Evolutionary conservation across 1,140 invertebrate genomes (phyloP), one percentile per base, ranked within the genome.

Genomic region (Zeugodacus cucurbitae): DNA sequence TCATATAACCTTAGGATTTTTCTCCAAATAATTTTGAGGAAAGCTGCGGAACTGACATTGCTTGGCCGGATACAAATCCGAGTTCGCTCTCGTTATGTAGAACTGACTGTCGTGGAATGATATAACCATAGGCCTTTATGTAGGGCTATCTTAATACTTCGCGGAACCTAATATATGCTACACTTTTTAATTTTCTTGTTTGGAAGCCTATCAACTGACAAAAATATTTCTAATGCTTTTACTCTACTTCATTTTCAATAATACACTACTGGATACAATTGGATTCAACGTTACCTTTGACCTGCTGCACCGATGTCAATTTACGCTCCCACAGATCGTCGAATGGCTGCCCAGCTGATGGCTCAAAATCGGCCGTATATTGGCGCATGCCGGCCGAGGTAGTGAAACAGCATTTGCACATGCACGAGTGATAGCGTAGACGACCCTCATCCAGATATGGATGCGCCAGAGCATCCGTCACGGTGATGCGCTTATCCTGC

Each of bases 401-500:
- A 90, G 96, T 97, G 93, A 96, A 97, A 94, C 99, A 99, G 94
- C 99, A 99, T 91, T 97, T 97, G 95, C 99, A 99, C 99, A 99
- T 99, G 94, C 99, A 99, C 64, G 99, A 99, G 94, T 99, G 99
- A 94, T 99, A 99, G 90, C 99, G 96, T 89, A 99, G 95, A 90
- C 99, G 95, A 82, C 99, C 99, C 94, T 99, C 99, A 92, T 99
- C 98, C 88, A 99, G 95, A 94, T 99, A 99, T 20, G 98, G 98
- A 95, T 99, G 98, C 88, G 97, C 96, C 89, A 99, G 94, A 8
- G 99, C 99, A 93, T 99, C 97, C 58, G 97, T 96, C 74, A 99
- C 98, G 10, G 96, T 97, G 92, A 99, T 98, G 92, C 99, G 95
- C 94, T 99, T 99, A 91, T 98, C 97, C 97, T 98, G 93, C 1